phyloP scores from a whole-genome alignment of 2,797 vertebrate genomes.

The Gambelia wislizenii region DNA sequence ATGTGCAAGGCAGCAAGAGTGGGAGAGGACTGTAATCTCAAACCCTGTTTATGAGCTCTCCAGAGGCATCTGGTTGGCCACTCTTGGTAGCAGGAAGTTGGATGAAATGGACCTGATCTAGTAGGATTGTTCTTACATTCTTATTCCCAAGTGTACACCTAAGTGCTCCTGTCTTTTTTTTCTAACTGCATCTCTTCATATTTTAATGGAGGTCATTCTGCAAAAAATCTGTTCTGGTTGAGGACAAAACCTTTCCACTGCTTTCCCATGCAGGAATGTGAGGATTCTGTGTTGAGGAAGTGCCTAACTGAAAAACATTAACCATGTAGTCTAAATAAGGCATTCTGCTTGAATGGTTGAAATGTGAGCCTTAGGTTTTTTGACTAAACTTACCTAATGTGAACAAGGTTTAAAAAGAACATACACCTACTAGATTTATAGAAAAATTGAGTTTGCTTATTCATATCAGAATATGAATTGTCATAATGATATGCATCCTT shows the following conservation, averaged over 20 bases:
- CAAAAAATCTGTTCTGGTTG: rapidly evolving
- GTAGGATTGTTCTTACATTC: not conserved
- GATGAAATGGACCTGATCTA: too few relatives aligned
- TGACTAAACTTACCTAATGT: not conserved
- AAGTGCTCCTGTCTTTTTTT: not conserved
- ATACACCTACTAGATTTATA: not conserved
- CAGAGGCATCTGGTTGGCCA: too few relatives aligned
- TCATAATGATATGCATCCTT: not conserved
- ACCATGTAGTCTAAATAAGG: constrained; percentile 24
- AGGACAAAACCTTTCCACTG: not conserved
- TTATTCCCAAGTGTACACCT: too few relatives aligned
- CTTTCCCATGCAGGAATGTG: constrained; percentile 49
- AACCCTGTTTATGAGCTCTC: not conserved
- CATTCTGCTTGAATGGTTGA: constrained; percentile 33
- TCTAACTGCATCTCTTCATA: not conserved
- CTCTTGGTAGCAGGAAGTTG: not conserved
- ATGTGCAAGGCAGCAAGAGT: not conserved
- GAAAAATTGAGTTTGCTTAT: not conserved
- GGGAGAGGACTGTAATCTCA: not conserved
- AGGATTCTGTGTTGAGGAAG: constrained; percentile 33
- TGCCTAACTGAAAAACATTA: constrained; percentile 22
- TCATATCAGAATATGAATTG: not conserved
- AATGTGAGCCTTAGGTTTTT: not conserved
- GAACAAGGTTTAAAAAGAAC: not conserved
- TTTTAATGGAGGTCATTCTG: not conserved